Conservation (phyloP, 2,113 vertebrate species). For the Bubo blakistoni region DNA sequence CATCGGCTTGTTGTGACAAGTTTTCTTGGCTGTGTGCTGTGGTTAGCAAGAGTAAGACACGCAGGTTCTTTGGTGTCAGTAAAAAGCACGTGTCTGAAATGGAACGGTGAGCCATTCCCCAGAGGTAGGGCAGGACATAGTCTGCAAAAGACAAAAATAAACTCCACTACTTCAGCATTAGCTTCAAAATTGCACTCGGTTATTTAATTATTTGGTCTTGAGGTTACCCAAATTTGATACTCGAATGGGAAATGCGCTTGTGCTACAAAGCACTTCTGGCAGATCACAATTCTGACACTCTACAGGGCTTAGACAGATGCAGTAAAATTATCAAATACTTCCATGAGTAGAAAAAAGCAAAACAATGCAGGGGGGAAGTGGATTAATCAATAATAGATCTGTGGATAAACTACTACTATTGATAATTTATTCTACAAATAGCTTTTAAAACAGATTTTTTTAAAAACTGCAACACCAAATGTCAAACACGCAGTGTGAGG, state of each 20-base stretch:
- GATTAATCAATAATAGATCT: neutral
- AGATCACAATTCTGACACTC: neutral
- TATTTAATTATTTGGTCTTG: neutral
- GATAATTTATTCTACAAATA: neutral
- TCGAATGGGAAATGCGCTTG: neutral
- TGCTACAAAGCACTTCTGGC: neutral
- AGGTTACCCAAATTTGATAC: neutral
- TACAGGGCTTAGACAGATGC: neutral
- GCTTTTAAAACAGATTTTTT: neutral
- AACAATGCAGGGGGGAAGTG: neutral
- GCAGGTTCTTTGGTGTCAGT: neutral
- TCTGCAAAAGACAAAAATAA: neutral
- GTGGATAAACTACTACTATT: neutral
- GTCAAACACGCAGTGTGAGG: neutral
- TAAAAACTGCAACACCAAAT: neutral
- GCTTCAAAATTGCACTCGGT: neutral
- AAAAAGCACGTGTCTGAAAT: neutral
- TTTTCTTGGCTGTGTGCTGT: neutral
- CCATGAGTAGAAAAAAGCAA: neutral
- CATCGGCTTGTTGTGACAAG: neutral
- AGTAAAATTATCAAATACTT: neutral
- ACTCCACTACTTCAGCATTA: neutral
- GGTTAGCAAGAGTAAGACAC: neutral
- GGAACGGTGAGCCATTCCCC: neutral
- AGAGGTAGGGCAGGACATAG: neutral